Conservation (phyloP, 2,113 vertebrate genomes). For the Sceloporus tristichus region DNA sequence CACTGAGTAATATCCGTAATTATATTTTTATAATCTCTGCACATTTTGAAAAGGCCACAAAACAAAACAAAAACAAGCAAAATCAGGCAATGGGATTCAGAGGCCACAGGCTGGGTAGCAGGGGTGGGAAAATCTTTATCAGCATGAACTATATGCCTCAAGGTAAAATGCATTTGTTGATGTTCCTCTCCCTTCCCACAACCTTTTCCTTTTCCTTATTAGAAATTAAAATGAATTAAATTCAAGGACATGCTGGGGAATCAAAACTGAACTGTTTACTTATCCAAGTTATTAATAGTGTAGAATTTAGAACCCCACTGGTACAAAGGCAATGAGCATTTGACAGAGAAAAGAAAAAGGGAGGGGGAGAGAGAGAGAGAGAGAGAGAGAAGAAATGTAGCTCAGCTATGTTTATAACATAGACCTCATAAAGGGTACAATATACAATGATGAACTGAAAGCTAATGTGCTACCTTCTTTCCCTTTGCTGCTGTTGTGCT, state of each 20-base stretch:
- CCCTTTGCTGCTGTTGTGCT: constrained; percentile 5
- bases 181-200: not conserved
- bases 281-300: not conserved
- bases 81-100: not conserved
- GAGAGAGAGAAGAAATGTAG: rapidly evolving
- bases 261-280: not conserved
- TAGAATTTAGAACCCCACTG: not conserved
- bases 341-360: not conserved
- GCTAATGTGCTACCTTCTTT: constrained; percentile 9
- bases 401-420: rapidly evolving
- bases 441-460: not conserved
- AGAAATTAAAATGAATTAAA: not conserved
- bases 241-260: not conserved
- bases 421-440: not conserved
- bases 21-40: constrained; percentile 17
- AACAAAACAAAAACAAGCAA: not conserved
- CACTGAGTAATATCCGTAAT: constrained; percentile 38
- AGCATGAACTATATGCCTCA: not conserved
- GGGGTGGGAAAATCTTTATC: not conserved
- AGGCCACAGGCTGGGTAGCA: not conserved
- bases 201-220: not conserved
- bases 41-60: constrained; percentile 25
- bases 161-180: not conserved
- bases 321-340: not conserved
- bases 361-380: not conserved